phyloP scores from a whole-genome alignment of 2,888 invertebrate species.

The Archips xylosteana region DNA sequence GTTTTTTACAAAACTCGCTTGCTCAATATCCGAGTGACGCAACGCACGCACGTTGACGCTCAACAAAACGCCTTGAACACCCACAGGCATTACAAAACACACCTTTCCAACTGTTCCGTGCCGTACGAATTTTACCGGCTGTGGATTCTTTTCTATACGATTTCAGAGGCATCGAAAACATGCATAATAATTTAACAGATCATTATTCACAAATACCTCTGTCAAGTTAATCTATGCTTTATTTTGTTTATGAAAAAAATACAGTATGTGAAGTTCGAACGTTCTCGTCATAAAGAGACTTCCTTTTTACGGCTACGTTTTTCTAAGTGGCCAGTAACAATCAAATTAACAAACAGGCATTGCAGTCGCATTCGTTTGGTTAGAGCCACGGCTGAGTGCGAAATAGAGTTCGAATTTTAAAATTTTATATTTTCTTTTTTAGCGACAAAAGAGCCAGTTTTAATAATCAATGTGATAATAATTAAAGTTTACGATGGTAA shows the following conservation, averaged over 20 bases:
- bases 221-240: background rate
- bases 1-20: constrained; percentile 53
- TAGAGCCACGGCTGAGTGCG: background rate
- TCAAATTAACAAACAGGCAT: background rate
- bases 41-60: constrained; percentile 47
- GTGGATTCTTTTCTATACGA: background rate
- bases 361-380: background rate
- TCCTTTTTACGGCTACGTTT: background rate
- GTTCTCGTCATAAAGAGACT: background rate
- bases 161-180: background rate
- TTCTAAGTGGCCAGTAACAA: background rate
- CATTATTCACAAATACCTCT: background rate
- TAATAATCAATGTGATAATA: no score
- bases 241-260: background rate
- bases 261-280: background rate
- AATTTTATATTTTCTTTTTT: background rate
- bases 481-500: background rate
- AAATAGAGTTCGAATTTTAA: background rate
- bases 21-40: constrained; percentile 59
- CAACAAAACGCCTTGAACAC: constrained; percentile 54
- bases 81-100: constrained; percentile 49
- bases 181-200: background rate
- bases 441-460: no score
- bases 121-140: constrained; percentile 49
- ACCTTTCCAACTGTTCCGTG: constrained; percentile 55